Conservation (phyloP, 2,797 vertebrate species). For the Acanthornis magna region DNA sequence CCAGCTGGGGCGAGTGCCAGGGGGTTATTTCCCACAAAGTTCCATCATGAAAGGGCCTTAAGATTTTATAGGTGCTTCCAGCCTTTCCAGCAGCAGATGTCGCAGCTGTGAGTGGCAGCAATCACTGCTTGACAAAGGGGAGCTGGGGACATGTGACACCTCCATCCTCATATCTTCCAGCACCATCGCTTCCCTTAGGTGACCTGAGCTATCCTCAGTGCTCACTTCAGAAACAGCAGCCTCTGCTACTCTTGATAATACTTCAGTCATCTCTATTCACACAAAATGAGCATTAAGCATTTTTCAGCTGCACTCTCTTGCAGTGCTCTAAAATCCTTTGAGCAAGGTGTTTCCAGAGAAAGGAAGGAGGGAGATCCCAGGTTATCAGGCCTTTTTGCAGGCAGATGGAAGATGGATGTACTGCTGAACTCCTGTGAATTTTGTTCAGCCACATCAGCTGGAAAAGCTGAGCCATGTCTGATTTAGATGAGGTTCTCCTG, state of each 20-base stretch:
- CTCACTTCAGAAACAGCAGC: background rate
- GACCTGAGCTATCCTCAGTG: background rate
- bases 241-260: background rate
- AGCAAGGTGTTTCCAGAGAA: background rate
- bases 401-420: background rate
- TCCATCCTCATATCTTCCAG: background rate
- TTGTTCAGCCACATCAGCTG: background rate
- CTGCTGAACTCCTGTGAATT: background rate
- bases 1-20: accelerated
- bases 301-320: background rate
- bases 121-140: background rate
- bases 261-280: background rate
- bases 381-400: background rate
- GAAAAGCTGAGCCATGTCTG: background rate
- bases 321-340: background rate
- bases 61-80: background rate
- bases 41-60: accelerated
- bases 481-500: background rate
- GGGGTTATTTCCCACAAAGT: background rate
- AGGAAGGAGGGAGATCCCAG: background rate
- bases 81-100: background rate
- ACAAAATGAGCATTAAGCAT: background rate
- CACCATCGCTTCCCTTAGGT: background rate
- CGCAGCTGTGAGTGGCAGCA: background rate
- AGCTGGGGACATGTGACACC: background rate